Conservation (phyloP, 2,797 vertebrate genomes). For the Melanotaenia pygmaea region DNA sequence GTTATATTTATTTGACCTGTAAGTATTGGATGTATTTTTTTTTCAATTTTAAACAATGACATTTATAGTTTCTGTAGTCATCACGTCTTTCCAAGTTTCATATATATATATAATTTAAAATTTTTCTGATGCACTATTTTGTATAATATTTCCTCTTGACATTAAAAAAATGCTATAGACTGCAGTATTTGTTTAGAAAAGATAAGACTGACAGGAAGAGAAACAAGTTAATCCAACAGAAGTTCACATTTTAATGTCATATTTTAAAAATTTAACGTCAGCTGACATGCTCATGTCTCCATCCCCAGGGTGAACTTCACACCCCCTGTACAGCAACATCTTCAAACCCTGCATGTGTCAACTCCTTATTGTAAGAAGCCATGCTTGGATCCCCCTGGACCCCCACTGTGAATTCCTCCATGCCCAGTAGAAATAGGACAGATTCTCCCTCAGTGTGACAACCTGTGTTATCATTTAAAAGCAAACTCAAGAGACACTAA, state of each 20-base stretch:
- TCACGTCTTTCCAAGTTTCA: too few relatives aligned
- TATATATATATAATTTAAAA: too few relatives aligned
- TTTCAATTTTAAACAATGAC: too few relatives aligned
- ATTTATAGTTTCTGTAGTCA: too few relatives aligned
- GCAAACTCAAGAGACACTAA: background rate
- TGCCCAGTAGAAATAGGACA: slow-evolving; percentile 40
- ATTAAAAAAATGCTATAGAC: too few relatives aligned
- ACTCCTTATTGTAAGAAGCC: slow-evolving; percentile 25
- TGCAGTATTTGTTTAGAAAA: too few relatives aligned
- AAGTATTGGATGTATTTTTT: too few relatives aligned
- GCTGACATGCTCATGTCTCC: background rate
- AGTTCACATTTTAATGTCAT: background rate
- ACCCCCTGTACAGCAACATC: background rate
- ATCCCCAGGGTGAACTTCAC: background rate
- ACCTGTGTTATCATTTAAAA: background rate
- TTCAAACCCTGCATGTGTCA: slow-evolving; percentile 63
- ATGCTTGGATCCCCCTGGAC: slow-evolving; percentile 30
- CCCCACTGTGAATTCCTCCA: slow-evolving; percentile 47
- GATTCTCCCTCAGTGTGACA: slow-evolving; percentile 36
- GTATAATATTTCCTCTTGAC: too few relatives aligned
- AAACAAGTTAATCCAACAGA: background rate
- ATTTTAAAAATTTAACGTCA: background rate
- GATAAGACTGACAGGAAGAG: background rate
- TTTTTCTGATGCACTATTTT: too few relatives aligned
- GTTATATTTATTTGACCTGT: too few relatives aligned